Evolutionary conservation across 2,797 vertebrate genomes (phyloP).

Genomic region (Cyclopterus lumpus): DNA sequence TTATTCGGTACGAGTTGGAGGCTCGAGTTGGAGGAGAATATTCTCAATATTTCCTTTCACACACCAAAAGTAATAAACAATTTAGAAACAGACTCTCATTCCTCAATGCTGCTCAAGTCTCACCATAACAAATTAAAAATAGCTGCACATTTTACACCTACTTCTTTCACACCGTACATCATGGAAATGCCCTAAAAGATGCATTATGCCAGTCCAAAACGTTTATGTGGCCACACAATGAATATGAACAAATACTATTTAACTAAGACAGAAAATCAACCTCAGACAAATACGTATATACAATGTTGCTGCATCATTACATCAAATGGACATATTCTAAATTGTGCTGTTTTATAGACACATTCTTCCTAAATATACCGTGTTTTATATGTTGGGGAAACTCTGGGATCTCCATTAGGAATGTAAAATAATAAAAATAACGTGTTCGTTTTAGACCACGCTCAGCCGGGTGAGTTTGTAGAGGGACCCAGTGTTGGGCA

Average conservation of each 20-base stretch:
- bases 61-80: background rate
- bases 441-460: background rate
- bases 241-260: background rate
- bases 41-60: background rate
- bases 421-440: conserved; percentile 17
- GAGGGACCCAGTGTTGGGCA: background rate
- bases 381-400: conserved; percentile 7
- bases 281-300: background rate
- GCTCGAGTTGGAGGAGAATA: background rate
- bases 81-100: background rate
- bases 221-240: background rate
- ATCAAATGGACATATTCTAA: background rate
- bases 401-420: background rate
- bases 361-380: background rate
- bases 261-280: background rate
- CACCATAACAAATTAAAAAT: background rate
- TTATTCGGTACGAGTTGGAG: too few relatives aligned
- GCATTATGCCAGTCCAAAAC: background rate
- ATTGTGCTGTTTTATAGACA: background rate
- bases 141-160: background rate
- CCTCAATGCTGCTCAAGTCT: background rate
- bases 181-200: background rate
- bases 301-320: background rate
- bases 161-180: background rate
- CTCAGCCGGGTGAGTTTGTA: background rate